These are phyloP conservation scores for Anolis carolinensis DNA, from an alignment of 2,113 vertebrate species.

Conservation along the genomic window DNA sequence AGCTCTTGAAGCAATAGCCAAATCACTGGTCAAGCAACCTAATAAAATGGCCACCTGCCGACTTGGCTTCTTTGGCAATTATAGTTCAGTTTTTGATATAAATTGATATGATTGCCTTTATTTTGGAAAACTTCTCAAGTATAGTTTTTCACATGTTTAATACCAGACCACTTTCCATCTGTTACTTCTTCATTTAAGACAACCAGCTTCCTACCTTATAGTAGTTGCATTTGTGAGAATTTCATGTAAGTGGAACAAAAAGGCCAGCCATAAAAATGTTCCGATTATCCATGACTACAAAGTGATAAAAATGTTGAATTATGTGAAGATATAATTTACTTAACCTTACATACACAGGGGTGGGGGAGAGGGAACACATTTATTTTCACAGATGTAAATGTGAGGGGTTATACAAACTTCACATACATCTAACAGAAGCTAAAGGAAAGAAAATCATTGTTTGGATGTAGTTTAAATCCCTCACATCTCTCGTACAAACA, in stretches of 20 bases:
- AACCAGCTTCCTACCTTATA: neutral
- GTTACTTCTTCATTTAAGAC: neutral
- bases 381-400: conserved; percentile 25
- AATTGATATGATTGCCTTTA: conserved; percentile 2
- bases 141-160: neutral
- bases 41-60: neutral
- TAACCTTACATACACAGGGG: too few species aligned
- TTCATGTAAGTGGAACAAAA: neutral
- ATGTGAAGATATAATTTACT: neutral
- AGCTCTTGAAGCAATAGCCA: neutral
- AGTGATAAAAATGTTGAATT: neutral
- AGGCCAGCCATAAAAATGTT: conserved; percentile 9
- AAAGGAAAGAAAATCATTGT: conserved; percentile 33
- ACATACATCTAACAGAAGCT: conserved; percentile 17
- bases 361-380: neutral
- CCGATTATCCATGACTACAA: neutral
- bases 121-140: neutral
- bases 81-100: neutral
- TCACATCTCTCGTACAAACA: neutral
- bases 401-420: conserved; percentile 24
- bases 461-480: neutral
- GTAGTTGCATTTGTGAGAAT: neutral
- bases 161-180: neutral
- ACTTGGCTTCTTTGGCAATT: neutral
- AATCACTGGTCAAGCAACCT: neutral